Evolutionary conservation across 2,888 invertebrate genomes (phyloP).

Genomic region (Arctia plantaginis): DNA sequence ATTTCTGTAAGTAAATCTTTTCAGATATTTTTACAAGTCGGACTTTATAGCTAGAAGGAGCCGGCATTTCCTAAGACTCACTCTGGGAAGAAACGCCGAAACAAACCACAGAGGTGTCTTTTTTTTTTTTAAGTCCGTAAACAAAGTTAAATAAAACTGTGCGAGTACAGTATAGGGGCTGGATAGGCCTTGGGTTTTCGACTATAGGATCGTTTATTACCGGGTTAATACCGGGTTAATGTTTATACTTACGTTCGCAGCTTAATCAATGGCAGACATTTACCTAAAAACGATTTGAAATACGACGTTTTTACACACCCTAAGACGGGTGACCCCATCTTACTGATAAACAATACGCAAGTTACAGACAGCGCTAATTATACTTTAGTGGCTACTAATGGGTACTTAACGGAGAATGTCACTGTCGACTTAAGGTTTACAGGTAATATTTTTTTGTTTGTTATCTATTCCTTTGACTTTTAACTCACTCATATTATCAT

Average conservation of each 20-base stretch:
- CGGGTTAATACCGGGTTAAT: background rate
- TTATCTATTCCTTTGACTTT: background rate
- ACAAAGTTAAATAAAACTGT: too few relatives aligned
- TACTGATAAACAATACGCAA: slow-evolving; percentile 54
- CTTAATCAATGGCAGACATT: slow-evolving; percentile 49
- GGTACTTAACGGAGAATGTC: slow-evolving; percentile 44
- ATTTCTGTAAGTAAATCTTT: too few relatives aligned
- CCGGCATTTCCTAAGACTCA: too few relatives aligned
- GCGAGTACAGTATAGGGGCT: too few relatives aligned
- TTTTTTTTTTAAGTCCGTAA: too few relatives aligned
- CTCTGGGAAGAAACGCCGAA: too few relatives aligned
- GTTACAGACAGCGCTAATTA: slow-evolving; percentile 71
- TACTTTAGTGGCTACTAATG: slow-evolving; percentile 65
- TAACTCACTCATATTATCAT: too few relatives aligned
- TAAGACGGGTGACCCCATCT: slow-evolving; percentile 30
- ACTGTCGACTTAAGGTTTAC: slow-evolving; percentile 57
- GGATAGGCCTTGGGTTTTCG: too few relatives aligned
- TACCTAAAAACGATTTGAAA: slow-evolving; percentile 48
- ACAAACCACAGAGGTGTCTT: too few relatives aligned
- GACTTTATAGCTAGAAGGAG: too few relatives aligned
- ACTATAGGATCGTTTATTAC: background rate
- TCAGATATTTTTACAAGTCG: too few relatives aligned
- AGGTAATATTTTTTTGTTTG: slow-evolving; percentile 52
- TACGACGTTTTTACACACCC: slow-evolving; percentile 32
- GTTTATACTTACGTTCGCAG: slow-evolving; percentile 36